Evolutionary conservation across 92 coral and sea anemone genomes (phyloP), one percentile per base, ranked within the genome.

Genomic region (Diadumene lineata): DNA sequence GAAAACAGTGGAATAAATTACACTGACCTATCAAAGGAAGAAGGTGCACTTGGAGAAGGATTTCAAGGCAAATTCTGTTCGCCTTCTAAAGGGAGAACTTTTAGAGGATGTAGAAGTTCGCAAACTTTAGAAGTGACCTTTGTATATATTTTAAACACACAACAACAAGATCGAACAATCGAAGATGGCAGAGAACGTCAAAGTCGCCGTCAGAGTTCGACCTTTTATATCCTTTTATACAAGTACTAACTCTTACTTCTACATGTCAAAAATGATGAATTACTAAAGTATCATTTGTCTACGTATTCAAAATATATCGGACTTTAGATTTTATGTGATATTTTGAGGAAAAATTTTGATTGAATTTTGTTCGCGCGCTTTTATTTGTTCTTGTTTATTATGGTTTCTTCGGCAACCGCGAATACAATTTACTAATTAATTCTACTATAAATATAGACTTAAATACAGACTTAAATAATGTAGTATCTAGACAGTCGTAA

Each of bases 211-310:
- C 28, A 87, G 98, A 23, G 98, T 92, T 28, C 85, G 98, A 61
- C 98, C 98, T 77, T 92, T 92, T 65, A 90, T 92, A 92, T 92
- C 98, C 98, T 92, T 86, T n/a, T n/a, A n/a, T 85, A 30, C 70
- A 24, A 28, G 23, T 19, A 4, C 33, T 51, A 24, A 0, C 50
- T 27, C 31, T n/a, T 9, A 64, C 17, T 32, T 51, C 17, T 6
- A 11, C 18, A 31, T 26, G 23, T 21, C 24, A 15, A 53, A 15
- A 9, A 53, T 53, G 2, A 53, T 15, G 19, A 53, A 53, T 21
- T 53, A 53, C 24, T 15, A 21, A 3, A 53, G 3, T 53, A 53
- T 53, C 19, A 53, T 53, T 38, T 38, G 6, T 38, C 7, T 38
- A 9, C 3, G 6, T 53, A 53, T 53, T 53, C 18, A 53, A 53